Conservation (phyloP, 30 jellyfish, hydroid and myxozoan species). For the Hydra vulgaris region DNA sequence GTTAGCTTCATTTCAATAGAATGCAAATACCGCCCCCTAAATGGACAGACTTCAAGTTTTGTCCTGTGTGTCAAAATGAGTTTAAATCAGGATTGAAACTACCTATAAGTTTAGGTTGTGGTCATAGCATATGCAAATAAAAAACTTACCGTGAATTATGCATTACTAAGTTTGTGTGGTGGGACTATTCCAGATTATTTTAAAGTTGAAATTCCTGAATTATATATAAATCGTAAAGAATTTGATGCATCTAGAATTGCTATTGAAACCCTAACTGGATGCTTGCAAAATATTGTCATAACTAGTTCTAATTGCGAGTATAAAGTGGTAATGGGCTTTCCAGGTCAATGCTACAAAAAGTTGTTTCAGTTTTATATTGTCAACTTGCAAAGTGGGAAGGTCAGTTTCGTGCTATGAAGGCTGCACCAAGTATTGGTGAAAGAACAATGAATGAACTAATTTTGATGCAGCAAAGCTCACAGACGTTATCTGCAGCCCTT, state of each 20-base stretch:
- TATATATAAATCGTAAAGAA: constrained; percentile 44
- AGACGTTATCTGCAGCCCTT: constrained; percentile 74
- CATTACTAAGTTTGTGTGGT: constrained; percentile 50
- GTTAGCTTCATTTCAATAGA: not conserved
- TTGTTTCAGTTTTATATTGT: constrained; percentile 66
- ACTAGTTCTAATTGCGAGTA: constrained; percentile 22
- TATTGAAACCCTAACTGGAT: constrained; percentile 59
- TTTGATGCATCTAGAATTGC: constrained; percentile 57
- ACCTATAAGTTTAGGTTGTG: constrained; percentile 94
- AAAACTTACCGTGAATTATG: constrained; percentile 71
- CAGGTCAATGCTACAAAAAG: constrained; percentile 81
- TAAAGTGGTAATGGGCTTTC: constrained; percentile 44
- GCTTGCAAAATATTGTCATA: constrained; percentile 38
- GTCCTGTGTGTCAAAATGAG: constrained; percentile 90
- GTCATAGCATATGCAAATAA: constrained; percentile 73
- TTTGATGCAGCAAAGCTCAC: constrained; percentile 85
- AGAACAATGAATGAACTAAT: constrained; percentile 85
- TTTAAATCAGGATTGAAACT: constrained; percentile 66
- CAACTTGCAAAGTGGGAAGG: constrained; percentile 96
- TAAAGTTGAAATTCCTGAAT: constrained; percentile 49
- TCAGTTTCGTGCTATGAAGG: constrained; percentile 69
- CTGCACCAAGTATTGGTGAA: constrained; percentile 96
- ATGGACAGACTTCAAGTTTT: constrained; percentile 82
- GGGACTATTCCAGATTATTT: constrained; percentile 41
- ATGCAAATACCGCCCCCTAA: constrained; percentile 99